Evolutionary conservation across 2,888 invertebrate genomes (phyloP).

Genomic region (Isoperla grammatica): DNA sequence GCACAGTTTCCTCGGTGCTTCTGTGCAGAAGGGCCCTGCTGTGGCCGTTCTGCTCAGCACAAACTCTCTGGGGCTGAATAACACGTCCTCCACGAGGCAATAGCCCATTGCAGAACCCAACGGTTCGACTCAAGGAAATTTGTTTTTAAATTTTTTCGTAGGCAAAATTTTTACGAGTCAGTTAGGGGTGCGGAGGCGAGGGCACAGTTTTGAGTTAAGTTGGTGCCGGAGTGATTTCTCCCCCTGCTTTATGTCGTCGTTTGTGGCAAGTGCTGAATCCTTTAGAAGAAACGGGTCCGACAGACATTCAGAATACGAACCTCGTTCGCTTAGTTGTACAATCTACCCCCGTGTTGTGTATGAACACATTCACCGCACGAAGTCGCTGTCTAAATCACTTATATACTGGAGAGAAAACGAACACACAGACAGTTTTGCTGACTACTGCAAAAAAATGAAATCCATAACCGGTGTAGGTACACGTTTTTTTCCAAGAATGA

Average conservation of each 20-base stretch:
- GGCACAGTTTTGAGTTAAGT: constrained; percentile 1
- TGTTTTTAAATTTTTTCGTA: constrained; percentile 11
- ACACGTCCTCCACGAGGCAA: neutral
- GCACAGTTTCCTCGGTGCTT: neutral
- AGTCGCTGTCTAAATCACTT: too few species aligned
- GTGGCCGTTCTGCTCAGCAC: neutral
- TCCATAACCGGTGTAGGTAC: too few species aligned
- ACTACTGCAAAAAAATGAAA: too few species aligned
- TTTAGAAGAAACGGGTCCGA: neutral
- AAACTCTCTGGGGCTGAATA: constrained; percentile 7
- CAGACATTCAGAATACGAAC: too few species aligned
- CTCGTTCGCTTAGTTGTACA: too few species aligned
- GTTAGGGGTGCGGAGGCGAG: neutral
- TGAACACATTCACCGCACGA: too few species aligned
- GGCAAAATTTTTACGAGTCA: constrained; percentile 6
- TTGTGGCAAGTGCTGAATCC: neutral
- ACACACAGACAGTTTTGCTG: too few species aligned
- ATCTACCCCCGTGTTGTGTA: too few species aligned
- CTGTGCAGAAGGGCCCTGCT: constrained; percentile 9
- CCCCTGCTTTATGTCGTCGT: neutral
- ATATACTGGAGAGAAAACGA: too few species aligned
- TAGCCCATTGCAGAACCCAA: neutral
- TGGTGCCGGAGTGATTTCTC: neutral
- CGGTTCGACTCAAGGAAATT: constrained; percentile 2
- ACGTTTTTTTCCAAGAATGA: too few species aligned